Percentiles rank a stretch among this genome's conserved stretches.
These are phyloP conservation scores for Drosophila pandora DNA, from an alignment of 1,140 invertebrate genomes.

Conservation along the genomic window DNA sequence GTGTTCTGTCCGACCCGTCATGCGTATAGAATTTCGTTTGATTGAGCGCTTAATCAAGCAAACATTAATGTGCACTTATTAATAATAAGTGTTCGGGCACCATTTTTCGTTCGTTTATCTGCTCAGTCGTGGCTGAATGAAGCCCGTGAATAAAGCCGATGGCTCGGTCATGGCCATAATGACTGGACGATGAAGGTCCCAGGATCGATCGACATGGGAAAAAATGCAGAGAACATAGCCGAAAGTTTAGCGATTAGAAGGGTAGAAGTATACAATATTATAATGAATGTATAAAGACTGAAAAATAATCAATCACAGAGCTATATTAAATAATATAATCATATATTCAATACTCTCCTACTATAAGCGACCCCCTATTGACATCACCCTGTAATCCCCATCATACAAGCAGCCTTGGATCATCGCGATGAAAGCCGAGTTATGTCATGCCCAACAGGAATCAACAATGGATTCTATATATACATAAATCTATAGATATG, in stretches of 20 bases:
- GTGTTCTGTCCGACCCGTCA: conserved; percentile 53
- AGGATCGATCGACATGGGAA: conserved; percentile 24
- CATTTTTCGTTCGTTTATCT: conserved; percentile 67
- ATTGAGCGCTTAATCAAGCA: conserved; percentile 81
- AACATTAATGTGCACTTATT: conserved; percentile 81
- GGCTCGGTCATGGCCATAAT: conserved; percentile 36
- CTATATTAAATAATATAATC: neutral
- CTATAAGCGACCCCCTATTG: conserved; percentile 32
- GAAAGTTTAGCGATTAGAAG: neutral
- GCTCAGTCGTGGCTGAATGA: conserved; percentile 74
- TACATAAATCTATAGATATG: neutral
- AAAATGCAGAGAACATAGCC: neutral
- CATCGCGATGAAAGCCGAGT: conserved; percentile 57
- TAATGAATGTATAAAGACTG: no score
- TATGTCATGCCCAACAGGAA: conserved; percentile 48
- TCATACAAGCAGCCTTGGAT: conserved; percentile 47
- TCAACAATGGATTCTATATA: conserved; percentile 47
- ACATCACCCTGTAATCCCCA: conserved; percentile 28
- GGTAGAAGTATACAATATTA: no score
- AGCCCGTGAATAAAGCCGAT: conserved; percentile 33
- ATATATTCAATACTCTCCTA: neutral
- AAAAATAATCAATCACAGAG: no score
- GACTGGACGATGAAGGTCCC: conserved; percentile 19
- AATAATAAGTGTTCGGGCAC: conserved; percentile 69
- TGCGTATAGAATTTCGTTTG: conserved; percentile 81